phyloP scores from a whole-genome alignment of 2,888 invertebrate species.

The Lamellibrachia columna region DNA sequence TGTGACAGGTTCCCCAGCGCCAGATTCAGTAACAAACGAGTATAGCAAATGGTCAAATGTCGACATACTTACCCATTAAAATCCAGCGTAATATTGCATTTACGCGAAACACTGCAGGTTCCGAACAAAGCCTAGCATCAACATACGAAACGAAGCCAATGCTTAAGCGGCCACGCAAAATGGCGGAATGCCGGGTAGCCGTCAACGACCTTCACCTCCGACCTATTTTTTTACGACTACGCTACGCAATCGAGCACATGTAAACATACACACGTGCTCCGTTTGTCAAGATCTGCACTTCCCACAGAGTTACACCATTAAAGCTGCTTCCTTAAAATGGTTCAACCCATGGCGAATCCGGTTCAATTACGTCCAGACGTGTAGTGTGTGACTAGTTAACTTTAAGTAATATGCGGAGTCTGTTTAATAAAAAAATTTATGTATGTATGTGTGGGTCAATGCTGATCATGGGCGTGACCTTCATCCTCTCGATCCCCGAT shows the following conservation, averaged over 20 bases:
- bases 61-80: slow-evolving; percentile 3
- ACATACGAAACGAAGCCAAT: slow-evolving; percentile 12
- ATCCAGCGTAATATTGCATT: slow-evolving; percentile 12
- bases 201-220: background rate
- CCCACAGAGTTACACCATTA: too few relatives aligned
- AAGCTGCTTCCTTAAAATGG: too few relatives aligned
- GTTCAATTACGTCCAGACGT: too few relatives aligned
- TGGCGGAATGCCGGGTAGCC: slow-evolving; percentile 8
- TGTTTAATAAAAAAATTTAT: too few relatives aligned
- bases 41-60: background rate
- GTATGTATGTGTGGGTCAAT: too few relatives aligned
- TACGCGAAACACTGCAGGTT: background rate
- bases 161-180: slow-evolving; percentile 5
- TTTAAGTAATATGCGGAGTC: too few relatives aligned
- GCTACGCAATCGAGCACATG: background rate
- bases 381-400: too few relatives aligned
- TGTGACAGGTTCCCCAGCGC: background rate
- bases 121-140: slow-evolving; percentile 12
- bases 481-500: too few relatives aligned
- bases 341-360: too few relatives aligned
- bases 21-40: background rate
- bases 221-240: background rate
- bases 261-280: background rate
- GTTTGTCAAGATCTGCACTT: background rate
- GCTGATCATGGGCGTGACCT: too few relatives aligned